Conservation (phyloP, 2,113 vertebrate genomes). For the Vicugna pacos region DNA sequence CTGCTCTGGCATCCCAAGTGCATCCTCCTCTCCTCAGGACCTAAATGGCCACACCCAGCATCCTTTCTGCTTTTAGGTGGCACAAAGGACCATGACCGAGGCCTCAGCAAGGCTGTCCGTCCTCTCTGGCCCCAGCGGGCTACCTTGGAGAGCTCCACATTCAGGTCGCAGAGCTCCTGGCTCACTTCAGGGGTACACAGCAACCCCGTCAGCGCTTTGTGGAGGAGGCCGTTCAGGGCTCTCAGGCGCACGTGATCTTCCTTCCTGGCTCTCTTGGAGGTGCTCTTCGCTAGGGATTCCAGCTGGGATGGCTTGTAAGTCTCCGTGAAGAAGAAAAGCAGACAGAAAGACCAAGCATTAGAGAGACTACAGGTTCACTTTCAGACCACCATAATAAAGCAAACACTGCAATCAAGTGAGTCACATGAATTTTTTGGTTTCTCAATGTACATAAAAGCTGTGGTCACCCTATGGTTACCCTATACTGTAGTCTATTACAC, state of each 20-base stretch:
- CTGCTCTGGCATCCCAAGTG: neutral
- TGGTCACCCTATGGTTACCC: too few relatives aligned
- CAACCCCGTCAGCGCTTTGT: constrained; percentile 88
- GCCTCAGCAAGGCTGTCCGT: too few relatives aligned
- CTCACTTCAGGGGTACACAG: constrained; percentile 87
- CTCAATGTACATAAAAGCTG: too few relatives aligned
- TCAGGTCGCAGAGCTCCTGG: constrained; percentile 87
- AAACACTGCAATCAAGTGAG: too few relatives aligned
- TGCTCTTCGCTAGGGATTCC: constrained; percentile 60
- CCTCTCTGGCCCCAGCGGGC: accelerated
- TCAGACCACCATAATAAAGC: too few relatives aligned
- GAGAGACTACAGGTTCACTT: too few relatives aligned
- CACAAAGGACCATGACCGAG: too few relatives aligned
- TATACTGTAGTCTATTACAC: too few relatives aligned
- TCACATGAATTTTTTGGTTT: too few relatives aligned
- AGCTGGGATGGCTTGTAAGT: constrained; percentile 67
- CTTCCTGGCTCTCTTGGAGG: constrained; percentile 77
- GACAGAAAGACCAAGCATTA: neutral
- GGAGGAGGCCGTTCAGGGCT: constrained; percentile 86
- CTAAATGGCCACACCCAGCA: neutral
- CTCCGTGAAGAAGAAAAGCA: constrained; percentile 68
- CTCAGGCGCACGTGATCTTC: constrained; percentile 86
- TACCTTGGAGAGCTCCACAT: constrained; percentile 91
- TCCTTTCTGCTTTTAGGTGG: neutral
- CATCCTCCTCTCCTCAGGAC: neutral